These are phyloP conservation scores for Bombus terrestris DNA, from an alignment of 1,140 invertebrate genomes.

Conservation along the genomic window DNA sequence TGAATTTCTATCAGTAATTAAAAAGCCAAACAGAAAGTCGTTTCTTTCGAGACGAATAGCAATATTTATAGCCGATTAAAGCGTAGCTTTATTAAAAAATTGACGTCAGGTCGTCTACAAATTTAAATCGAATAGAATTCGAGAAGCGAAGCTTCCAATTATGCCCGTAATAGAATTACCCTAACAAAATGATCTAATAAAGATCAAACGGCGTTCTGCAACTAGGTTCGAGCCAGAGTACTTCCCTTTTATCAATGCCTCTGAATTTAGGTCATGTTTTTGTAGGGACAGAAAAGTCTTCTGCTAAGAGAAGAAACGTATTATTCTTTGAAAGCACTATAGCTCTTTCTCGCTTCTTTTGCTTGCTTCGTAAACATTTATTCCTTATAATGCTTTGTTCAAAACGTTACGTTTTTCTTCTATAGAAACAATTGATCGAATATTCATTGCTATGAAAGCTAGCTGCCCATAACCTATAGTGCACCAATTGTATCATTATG, in stretches of 20 bases:
- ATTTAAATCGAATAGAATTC: not conserved
- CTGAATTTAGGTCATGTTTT: conserved; percentile 8
- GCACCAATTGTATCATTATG: not conserved
- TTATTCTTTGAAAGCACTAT: not conserved
- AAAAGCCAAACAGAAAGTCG: no score
- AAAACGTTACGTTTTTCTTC: no score
- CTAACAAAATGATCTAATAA: conserved; percentile 23
- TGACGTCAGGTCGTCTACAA: not conserved
- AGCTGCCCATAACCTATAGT: not conserved
- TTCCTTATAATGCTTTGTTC: not conserved
- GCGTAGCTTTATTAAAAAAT: not conserved
- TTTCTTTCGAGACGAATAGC: not conserved
- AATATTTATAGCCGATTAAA: not conserved
- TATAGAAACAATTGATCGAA: not conserved
- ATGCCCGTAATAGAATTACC: not conserved
- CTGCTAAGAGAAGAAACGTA: not conserved
- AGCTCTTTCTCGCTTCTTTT: not conserved
- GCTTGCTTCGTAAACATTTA: not conserved
- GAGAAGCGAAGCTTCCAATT: not conserved
- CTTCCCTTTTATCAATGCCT: not conserved
- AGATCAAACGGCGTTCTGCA: not conserved
- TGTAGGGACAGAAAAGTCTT: not conserved
- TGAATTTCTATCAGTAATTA: not conserved
- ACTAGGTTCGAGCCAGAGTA: not conserved
- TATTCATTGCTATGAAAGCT: not conserved